Percentiles rank a stretch among this genome's conserved stretches.
Evolutionary conservation across 2,797 vertebrate genomes (phyloP).

Genomic region (Macroramphosus scolopax): DNA sequence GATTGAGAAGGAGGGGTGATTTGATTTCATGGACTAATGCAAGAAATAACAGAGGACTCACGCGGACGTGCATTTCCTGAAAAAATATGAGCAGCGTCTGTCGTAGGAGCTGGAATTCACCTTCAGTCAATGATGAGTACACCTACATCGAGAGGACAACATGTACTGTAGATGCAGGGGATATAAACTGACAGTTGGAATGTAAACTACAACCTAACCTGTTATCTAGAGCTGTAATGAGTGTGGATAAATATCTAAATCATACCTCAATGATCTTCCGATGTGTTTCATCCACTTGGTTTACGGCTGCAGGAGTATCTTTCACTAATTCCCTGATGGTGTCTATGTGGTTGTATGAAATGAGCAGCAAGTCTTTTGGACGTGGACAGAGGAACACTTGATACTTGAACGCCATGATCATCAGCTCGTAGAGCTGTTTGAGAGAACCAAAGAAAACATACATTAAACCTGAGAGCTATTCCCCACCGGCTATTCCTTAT

Average conservation of each 20-base stretch:
- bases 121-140: slow-evolving; percentile 80
- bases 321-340: slow-evolving; percentile 83
- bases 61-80: slow-evolving; percentile 89
- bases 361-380: slow-evolving; percentile 88
- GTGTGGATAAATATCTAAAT: no score
- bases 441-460: slow-evolving; percentile 5
- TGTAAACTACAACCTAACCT: no score
- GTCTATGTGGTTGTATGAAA: slow-evolving; percentile 93
- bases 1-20: not conserved
- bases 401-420: slow-evolving; percentile 95
- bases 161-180: not conserved
- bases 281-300: slow-evolving; percentile 88
- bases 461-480: not conserved
- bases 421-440: slow-evolving; percentile 90
- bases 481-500: no score
- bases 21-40: not conserved
- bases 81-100: slow-evolving; percentile 91
- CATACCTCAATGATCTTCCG: slow-evolving; percentile 85
- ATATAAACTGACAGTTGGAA: no score
- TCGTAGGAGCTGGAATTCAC: slow-evolving; percentile 90
- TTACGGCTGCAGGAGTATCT: slow-evolving; percentile 81
- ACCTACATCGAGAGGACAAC: slow-evolving; percentile 63
- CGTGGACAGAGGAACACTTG: slow-evolving; percentile 90
- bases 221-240: no score
- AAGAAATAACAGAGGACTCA: slow-evolving; percentile 65